Percentiles rank a stretch among this genome's conserved stretches.
These are phyloP conservation scores for Rotaria socialis DNA, from an alignment of 2,888 invertebrate genomes.

Conservation along the genomic window DNA sequence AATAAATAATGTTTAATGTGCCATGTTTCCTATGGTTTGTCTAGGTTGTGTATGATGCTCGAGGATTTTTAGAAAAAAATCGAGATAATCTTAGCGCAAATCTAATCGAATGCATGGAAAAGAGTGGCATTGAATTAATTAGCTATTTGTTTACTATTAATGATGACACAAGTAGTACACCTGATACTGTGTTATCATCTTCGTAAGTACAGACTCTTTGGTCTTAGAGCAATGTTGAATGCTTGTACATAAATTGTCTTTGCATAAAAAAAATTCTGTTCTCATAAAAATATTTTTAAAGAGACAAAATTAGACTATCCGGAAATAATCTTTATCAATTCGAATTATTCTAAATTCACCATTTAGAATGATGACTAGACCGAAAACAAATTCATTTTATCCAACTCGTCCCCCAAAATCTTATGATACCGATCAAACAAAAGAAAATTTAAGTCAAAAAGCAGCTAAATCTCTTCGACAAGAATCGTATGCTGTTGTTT, in stretches of 20 bases:
- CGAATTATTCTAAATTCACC: background rate
- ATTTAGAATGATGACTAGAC: background rate
- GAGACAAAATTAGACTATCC: no score
- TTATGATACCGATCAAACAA: slow-evolving; percentile 14
- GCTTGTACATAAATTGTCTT: no score
- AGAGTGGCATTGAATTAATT: slow-evolving; percentile 47
- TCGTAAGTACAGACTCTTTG: background rate
- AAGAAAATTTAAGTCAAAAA: slow-evolving; percentile 44
- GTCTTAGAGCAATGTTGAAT: no score
- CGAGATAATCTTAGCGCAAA: slow-evolving; percentile 49
- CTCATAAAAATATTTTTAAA: no score
- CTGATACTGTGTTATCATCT: background rate
- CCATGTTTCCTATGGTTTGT: background rate
- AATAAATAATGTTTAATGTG: no score
- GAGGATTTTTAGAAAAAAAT: slow-evolving; percentile 46
- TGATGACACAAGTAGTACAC: background rate
- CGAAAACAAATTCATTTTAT: background rate
- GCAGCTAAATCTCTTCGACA: slow-evolving; percentile 41
- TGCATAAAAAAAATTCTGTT: no score
- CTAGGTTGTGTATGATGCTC: slow-evolving; percentile 44
- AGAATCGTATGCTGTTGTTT: slow-evolving; percentile 38
- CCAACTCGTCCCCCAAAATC: slow-evolving; percentile 35
- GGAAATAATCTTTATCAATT: no score
- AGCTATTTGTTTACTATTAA: slow-evolving; percentile 39
- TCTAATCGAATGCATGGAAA: slow-evolving; percentile 53